Conservation (phyloP, 2,113 vertebrate genomes). For the Butorides virescens region DNA sequence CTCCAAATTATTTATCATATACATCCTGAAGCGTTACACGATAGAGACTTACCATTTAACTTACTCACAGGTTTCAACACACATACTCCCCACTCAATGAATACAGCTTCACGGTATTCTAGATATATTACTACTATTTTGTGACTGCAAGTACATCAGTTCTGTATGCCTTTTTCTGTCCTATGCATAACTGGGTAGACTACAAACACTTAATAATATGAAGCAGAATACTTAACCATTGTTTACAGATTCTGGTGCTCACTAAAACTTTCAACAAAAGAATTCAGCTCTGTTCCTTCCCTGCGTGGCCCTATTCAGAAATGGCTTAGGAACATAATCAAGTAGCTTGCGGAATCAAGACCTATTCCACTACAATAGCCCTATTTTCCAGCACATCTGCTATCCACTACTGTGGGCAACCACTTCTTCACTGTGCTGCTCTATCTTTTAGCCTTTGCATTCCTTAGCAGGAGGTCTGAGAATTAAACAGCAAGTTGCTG, state of each 20-base stretch:
- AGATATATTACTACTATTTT: not conserved
- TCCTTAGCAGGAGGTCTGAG: not conserved
- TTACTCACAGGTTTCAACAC: not conserved
- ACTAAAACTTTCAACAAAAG: not conserved
- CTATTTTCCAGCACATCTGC: slow-evolving; percentile 8
- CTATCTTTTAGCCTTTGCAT: not conserved
- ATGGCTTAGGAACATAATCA: not conserved
- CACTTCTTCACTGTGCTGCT: not conserved
- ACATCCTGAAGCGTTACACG: not conserved
- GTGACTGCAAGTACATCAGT: not conserved
- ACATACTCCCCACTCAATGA: not conserved
- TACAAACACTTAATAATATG: not conserved
- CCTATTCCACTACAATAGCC: not conserved
- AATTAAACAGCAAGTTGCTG: not conserved
- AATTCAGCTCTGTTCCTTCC: slow-evolving; percentile 17
- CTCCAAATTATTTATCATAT: not conserved
- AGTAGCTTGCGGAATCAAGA: not conserved
- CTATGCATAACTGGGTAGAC: not conserved
- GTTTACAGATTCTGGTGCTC: not conserved
- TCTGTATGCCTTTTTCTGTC: not conserved
- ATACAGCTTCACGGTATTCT: not conserved
- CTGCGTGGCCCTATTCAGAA: not conserved
- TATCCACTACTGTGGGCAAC: not conserved
- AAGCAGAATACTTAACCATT: not conserved
- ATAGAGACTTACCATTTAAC: not conserved